Percentiles rank a stretch among this genome's conserved stretches.
Evolutionary conservation across 2,888 invertebrate species (phyloP).

Genomic region (Bedellia somnulentella): DNA sequence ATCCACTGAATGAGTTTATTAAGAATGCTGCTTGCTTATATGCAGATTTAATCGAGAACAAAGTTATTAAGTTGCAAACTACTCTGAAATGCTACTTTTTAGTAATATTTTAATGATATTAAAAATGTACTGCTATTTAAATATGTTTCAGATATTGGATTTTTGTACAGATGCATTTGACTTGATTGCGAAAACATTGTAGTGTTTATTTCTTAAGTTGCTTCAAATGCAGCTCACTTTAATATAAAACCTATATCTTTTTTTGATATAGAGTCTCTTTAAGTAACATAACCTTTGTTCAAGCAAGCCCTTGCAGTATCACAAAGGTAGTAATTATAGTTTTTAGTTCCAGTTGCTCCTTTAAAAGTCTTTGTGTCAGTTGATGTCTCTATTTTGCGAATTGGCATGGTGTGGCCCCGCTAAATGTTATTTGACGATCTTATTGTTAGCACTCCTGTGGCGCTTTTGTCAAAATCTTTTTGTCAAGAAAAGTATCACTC

Average conservation of each 20-base stretch:
- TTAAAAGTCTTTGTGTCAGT: constrained; percentile 32
- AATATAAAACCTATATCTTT: too few species aligned
- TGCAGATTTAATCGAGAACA: constrained; percentile 18
- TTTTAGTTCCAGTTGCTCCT: constrained; percentile 40
- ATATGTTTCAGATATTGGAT: too few species aligned
- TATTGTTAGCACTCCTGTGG: constrained; percentile 50
- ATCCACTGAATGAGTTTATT: constrained; percentile 47
- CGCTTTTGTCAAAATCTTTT: constrained; percentile 32
- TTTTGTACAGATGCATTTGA: too few species aligned
- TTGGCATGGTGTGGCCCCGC: constrained; percentile 57
- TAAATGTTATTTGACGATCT: constrained; percentile 59
- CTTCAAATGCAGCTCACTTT: too few species aligned
- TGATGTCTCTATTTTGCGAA: constrained; percentile 58
- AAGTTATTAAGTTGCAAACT: constrained; percentile 4
- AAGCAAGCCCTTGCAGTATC: too few species aligned
- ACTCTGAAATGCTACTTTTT: too few species aligned
- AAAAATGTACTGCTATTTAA: too few species aligned
- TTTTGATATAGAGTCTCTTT: too few species aligned
- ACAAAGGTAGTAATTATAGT: constrained; percentile 56
- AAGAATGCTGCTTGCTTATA: constrained; percentile 28
- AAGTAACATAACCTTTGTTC: too few species aligned
- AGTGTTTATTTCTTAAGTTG: too few species aligned
- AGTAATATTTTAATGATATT: too few species aligned
- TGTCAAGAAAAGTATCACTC: constrained; percentile 47
- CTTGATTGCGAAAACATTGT: too few species aligned